These are phyloP conservation scores for Thamnophis sirtalis DNA, from an alignment of 2,113 vertebrate species.

Conservation along the genomic window DNA sequence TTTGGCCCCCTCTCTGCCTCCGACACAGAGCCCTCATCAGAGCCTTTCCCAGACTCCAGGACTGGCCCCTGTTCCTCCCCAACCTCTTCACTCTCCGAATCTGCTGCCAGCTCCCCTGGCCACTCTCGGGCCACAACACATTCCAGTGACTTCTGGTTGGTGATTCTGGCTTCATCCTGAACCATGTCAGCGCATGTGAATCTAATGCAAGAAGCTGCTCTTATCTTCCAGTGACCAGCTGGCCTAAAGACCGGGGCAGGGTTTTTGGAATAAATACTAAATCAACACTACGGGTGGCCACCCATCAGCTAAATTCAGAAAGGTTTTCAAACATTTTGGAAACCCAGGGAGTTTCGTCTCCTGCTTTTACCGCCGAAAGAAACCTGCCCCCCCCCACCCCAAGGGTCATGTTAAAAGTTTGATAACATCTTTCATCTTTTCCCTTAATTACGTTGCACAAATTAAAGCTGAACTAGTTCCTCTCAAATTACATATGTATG, in stretches of 20 bases:
- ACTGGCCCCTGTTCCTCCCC: too few species aligned
- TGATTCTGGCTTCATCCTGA: neutral
- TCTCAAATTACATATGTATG: conserved; percentile 29
- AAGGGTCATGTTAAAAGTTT: conserved; percentile 35
- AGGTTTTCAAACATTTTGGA: conserved; percentile 30
- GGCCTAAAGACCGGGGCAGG: conserved; percentile 20
- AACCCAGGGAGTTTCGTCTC: conserved; percentile 22
- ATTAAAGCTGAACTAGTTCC: conserved; percentile 38
- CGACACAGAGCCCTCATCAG: too few species aligned
- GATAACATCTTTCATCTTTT: conserved; percentile 47
- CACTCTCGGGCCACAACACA: too few species aligned
- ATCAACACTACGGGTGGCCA: neutral
- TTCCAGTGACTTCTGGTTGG: neutral
- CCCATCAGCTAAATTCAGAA: neutral
- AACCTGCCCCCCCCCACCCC: conserved; percentile 3
- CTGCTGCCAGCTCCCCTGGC: too few species aligned
- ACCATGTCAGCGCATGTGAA: neutral
- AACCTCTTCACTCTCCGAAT: too few species aligned
- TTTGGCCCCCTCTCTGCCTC: too few species aligned
- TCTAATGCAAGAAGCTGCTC: neutral
- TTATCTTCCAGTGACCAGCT: neutral
- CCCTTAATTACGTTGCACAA: conserved; percentile 28
- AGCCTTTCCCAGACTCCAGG: too few species aligned
- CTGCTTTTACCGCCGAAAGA: conserved; percentile 31
- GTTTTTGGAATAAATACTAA: neutral